A percentile compares a stretch with the other conserved stretches of the same genome.
phyloP scores from a whole-genome alignment of 2,888 invertebrate genomes.

The Campoplex capitator region DNA sequence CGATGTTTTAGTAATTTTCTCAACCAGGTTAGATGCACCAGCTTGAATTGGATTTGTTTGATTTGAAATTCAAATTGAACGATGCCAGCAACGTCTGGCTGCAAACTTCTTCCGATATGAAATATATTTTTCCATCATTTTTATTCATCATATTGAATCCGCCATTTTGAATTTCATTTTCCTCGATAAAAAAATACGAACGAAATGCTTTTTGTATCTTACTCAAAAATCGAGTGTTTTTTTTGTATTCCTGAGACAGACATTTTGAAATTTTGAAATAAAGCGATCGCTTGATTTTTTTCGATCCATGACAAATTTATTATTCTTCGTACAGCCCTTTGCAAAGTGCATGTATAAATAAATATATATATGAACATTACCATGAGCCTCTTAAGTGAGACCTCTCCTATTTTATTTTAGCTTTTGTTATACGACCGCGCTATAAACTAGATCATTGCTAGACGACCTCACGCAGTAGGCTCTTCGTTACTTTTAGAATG shows the following conservation, averaged over 20 bases:
- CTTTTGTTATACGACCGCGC: conserved; percentile 55
- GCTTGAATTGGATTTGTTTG: not conserved
- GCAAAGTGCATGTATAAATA: not conserved
- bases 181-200: not conserved
- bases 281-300: not conserved
- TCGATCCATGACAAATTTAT: not conserved
- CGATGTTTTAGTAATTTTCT: not conserved
- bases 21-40: not conserved
- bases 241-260: not conserved
- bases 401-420: conserved; percentile 71
- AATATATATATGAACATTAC: conserved; percentile 1
- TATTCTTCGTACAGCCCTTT: not conserved
- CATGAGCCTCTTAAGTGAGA: conserved; percentile 38
- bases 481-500: conserved; percentile 71
- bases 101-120: not conserved
- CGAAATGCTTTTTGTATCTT: not conserved
- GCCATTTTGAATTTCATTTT: not conserved
- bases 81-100: not conserved
- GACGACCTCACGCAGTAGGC: conserved; percentile 55
- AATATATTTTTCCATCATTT: not conserved
- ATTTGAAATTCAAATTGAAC: not conserved
- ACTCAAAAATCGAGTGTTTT: not conserved
- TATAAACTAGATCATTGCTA: conserved; percentile 72
- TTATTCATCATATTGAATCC: not conserved
- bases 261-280: not conserved